Evolutionary conservation across 2,113 vertebrate genomes (phyloP).

Genomic region (Regulus satrapa): DNA sequence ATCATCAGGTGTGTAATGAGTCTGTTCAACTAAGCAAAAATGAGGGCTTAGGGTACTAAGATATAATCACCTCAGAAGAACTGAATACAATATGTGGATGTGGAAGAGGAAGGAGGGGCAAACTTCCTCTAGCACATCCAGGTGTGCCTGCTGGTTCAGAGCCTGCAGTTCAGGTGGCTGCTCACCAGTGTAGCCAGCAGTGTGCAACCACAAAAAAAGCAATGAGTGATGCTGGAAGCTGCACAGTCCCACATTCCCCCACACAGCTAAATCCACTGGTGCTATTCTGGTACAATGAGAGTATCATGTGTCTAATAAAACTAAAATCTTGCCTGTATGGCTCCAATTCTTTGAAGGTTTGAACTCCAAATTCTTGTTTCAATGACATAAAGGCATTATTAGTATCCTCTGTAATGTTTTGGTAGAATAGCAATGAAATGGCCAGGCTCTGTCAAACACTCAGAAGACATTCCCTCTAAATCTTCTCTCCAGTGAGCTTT

Average conservation of each 20-base stretch:
- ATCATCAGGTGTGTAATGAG: not conserved
- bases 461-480: not conserved
- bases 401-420: fast-evolving
- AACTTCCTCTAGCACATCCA: not conserved
- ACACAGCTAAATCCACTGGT: not conserved
- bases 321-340: not conserved
- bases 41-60: not conserved
- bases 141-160: not conserved
- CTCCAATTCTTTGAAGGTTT: not conserved
- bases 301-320: not conserved
- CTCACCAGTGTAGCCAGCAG: not conserved
- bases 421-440: not conserved
- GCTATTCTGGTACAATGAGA: not conserved
- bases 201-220: fast-evolving
- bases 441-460: not conserved
- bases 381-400: not conserved
- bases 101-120: not conserved
- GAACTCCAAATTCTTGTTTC: not conserved
- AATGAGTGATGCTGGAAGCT: not conserved
- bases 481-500: not conserved
- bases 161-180: not conserved
- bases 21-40: not conserved
- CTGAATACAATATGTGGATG: not conserved
- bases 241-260: not conserved
- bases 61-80: not conserved